Base-by-base conservation (phyloP, 2,797 vertebrate species). In the Artibeus lituratus region DNA sequence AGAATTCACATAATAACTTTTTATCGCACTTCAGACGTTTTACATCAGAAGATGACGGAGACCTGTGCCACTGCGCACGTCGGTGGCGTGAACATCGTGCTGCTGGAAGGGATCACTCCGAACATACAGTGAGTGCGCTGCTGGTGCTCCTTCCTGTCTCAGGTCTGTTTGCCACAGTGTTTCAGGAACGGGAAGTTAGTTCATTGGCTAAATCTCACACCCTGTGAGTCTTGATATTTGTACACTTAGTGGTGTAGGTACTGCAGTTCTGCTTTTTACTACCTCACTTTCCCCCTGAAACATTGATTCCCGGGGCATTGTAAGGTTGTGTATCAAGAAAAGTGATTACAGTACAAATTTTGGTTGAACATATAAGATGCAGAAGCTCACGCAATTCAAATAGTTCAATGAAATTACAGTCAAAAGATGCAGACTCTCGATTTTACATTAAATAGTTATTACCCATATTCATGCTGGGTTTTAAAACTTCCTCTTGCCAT, bases 11-110 rank as follows among this genome's bases (percentile, higher is more conserved):
- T n/a, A 72, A 7, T 67, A 8, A 10, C 91, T 94, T 90, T 96
- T 97, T 87, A 11, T 69, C 18, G 18, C 67, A 77, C 96, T 97
- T 85, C 97, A 99, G 99, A 99, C 98, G 99, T 99, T 78, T 98
- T 99, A n/a, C 99, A 99, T 98, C 99, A 99, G 97, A 99, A 99
- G 98, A 99, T 99, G 99, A 99, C 99, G 0, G 99, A 99, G 97
- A 99, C 99, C 0, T 99, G 99, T 97, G 99, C 99, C 14, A 99
- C 99, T 1, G 99, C 99, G 98, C 99, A 99, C 96, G 99, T 99
- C 74, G 99, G 99, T 96, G 99, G 99, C 49, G 99, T 99, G 72
- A 99, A 99, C 98, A 99, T 99, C 0, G 99, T 99, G 59, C 99
- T 99, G 21, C 98, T 99, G 97, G 99, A 99, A 98, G 99, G 99